phyloP scores from a whole-genome alignment of 2,888 invertebrate species.

The Linnaemya vulpina region DNA sequence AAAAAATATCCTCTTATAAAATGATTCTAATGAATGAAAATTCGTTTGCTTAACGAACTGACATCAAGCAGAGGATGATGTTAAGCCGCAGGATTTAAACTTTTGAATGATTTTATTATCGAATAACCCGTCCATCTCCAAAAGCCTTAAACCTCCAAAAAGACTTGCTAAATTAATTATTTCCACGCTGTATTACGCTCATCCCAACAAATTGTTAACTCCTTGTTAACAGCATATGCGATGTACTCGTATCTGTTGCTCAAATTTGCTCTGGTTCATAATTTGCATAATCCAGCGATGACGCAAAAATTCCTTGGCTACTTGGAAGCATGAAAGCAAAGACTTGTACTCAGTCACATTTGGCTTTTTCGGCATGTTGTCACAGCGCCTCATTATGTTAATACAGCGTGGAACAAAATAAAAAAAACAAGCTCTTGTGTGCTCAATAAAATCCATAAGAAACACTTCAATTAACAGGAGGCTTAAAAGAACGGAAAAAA shows the following conservation, averaged over 20 bases:
- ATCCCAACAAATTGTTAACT: not conserved
- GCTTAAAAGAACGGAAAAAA: conserved; percentile 15
- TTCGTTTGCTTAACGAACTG: no score
- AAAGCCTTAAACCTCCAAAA: no score
- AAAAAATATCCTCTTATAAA: no score
- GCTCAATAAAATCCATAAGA: conserved; percentile 39
- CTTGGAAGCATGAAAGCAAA: conserved; percentile 7
- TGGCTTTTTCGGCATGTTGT: not conserved
- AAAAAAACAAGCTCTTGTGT: conserved; percentile 6
- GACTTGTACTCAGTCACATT: not conserved
- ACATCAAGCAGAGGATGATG: no score
- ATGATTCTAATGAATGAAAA: no score
- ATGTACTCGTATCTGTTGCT: no score
- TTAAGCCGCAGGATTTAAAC: no score
- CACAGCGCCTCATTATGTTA: conserved; percentile 26
- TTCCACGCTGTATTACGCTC: not conserved
- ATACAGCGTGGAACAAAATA: not conserved
- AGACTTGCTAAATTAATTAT: no score
- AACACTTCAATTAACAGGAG: conserved; percentile 51
- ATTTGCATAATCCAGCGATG: conserved; percentile 2
- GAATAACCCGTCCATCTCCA: no score
- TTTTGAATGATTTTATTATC: no score
- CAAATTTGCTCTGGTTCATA: not conserved
- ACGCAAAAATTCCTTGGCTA: not conserved
- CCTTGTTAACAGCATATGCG: not conserved